phyloP scores from a whole-genome alignment of 2,797 vertebrate species.

The Hemibagrus guttatus region DNA sequence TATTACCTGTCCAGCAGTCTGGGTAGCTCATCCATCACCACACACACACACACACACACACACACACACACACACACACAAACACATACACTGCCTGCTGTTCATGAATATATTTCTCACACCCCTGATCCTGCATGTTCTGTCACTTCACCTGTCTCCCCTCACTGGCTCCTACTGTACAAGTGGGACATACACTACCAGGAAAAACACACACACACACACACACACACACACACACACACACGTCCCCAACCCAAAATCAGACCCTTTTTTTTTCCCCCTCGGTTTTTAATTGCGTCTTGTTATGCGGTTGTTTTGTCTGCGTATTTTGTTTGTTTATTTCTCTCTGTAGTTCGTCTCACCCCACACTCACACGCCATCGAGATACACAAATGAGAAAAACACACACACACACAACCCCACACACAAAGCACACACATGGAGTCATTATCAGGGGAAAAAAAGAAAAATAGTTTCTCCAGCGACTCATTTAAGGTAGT shows the following conservation, averaged over 20 bases:
- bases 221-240: conserved; percentile 27
- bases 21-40: conserved; percentile 60
- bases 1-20: conserved; percentile 56
- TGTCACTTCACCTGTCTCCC: conserved; percentile 52
- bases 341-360: conserved; percentile 24
- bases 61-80: conserved; percentile 43
- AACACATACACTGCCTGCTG: conserved; percentile 34
- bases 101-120: conserved; percentile 53
- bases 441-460: conserved; percentile 49
- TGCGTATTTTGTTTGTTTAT: conserved; percentile 34
- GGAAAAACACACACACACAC: conserved; percentile 4
- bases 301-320: conserved; percentile 43
- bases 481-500: conserved; percentile 60
- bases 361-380: conserved; percentile 28
- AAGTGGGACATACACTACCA: conserved; percentile 25
- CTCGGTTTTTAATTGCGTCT: conserved; percentile 8
- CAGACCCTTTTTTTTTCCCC: background rate
- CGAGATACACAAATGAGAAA: conserved; percentile 43
- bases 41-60: conserved; percentile 1
- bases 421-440: background rate
- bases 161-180: conserved; percentile 40
- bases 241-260: background rate
- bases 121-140: conserved; percentile 50
- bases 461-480: conserved; percentile 58
- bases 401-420: conserved; percentile 28